These are phyloP conservation scores for Drosophila kokeensis DNA, from an alignment of 2,888 invertebrate species.

Conservation along the genomic window DNA sequence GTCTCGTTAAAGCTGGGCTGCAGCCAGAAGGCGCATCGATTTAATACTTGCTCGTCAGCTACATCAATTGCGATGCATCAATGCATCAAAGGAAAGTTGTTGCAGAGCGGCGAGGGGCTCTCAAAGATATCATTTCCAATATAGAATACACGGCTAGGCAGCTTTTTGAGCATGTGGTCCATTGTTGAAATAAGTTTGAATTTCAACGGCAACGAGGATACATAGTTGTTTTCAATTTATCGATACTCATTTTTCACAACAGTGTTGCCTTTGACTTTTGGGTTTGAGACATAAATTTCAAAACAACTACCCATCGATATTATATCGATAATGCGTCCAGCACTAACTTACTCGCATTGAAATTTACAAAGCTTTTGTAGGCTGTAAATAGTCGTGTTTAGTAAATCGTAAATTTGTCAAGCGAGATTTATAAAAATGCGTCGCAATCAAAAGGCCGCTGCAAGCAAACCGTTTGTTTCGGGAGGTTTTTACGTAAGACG, in stretches of 20 bases:
- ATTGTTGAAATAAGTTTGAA: constrained; percentile 11
- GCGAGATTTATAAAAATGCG: constrained; percentile 53
- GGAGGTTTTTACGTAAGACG: constrained; percentile 74
- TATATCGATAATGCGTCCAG: not conserved
- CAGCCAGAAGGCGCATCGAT: constrained; percentile 24
- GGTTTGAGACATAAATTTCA: not conserved
- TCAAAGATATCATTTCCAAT: constrained; percentile 34
- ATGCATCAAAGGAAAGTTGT: constrained; percentile 61
- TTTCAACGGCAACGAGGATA: not conserved
- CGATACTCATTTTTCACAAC: too few species aligned
- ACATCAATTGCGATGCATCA: constrained; percentile 33
- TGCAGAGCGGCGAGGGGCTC: constrained; percentile 62
- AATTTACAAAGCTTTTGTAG: not conserved
- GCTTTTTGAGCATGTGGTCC: constrained; percentile 40
- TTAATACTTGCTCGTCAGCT: constrained; percentile 24
- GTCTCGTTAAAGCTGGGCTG: constrained; percentile 29
- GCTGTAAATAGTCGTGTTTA: too few species aligned
- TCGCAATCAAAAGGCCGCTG: constrained; percentile 53
- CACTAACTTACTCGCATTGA: not conserved
- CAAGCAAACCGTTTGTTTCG: constrained; percentile 59
- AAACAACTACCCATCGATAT: not conserved
- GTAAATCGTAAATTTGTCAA: not conserved
- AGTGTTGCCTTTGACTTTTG: not conserved
- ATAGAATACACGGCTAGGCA: constrained; percentile 17
- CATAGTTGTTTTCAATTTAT: not conserved